These are phyloP conservation scores for Conops quadrifasciatus DNA, from an alignment of 2,888 invertebrate genomes.

Conservation along the genomic window DNA sequence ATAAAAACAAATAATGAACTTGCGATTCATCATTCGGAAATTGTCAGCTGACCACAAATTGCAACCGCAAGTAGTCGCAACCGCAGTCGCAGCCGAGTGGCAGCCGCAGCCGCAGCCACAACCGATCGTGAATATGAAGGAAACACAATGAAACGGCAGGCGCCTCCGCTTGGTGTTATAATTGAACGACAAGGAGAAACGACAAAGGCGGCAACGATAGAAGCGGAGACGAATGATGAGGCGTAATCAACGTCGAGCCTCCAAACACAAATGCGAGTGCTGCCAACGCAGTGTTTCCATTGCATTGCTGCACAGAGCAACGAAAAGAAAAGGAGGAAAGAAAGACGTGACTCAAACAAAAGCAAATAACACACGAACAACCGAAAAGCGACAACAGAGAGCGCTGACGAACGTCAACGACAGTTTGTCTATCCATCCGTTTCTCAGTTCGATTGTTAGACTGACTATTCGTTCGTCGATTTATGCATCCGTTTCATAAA, in stretches of 20 bases:
- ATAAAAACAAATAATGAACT: conserved; percentile 19
- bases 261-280: conserved; percentile 23
- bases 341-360: neutral
- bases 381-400: neutral
- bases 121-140: neutral
- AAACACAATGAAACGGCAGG: neutral
- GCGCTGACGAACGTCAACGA: conserved; percentile 20
- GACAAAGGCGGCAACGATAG: neutral
- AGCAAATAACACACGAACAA: neutral
- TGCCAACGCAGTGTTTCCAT: conserved; percentile 16
- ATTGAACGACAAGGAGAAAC: neutral
- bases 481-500: conserved; percentile 25
- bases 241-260: neutral
- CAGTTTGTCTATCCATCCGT: conserved; percentile 5
- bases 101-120: neutral
- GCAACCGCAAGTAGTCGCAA: neutral
- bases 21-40: conserved; percentile 11
- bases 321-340: neutral
- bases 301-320: neutral
- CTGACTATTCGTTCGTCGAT: neutral
- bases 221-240: neutral
- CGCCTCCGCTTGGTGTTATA: neutral
- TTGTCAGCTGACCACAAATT: neutral
- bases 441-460: neutral
- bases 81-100: neutral